Percentiles rank a stretch among this genome's conserved stretches.
These are phyloP conservation scores for Mactromeris polynyma DNA, from an alignment of 2,888 invertebrate genomes.

Conservation along the genomic window DNA sequence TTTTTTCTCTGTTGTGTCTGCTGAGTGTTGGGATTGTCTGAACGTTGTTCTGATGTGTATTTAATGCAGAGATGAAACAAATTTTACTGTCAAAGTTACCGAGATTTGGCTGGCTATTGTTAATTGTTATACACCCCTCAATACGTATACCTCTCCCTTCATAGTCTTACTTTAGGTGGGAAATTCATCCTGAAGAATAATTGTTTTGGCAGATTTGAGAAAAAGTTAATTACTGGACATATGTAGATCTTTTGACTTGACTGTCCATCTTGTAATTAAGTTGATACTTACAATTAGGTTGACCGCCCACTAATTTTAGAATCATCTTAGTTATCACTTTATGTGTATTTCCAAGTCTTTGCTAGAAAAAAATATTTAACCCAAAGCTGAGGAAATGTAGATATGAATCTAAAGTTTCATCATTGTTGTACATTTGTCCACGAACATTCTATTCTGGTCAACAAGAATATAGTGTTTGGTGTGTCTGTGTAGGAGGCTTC, in stretches of 20 bases:
- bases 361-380: no score
- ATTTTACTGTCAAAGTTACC: not conserved
- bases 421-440: no score
- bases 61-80: conserved; percentile 15
- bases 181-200: not conserved
- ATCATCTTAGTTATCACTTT: no score
- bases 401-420: no score
- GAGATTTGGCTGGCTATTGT: conserved; percentile 8
- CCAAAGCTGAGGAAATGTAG: no score
- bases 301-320: not conserved
- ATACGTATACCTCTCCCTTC: not conserved
- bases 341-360: no score
- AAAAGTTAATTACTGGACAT: conserved; percentile 4
- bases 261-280: not conserved
- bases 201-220: not conserved
- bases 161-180: not conserved
- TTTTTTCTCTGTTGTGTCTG: conserved; percentile 2
- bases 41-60: not conserved
- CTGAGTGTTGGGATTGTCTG: not conserved
- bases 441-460: no score
- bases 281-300: not conserved
- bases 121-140: conserved; percentile 14
- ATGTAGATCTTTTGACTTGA: not conserved
- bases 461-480: no score
- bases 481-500: no score